Evolutionary conservation across 2,888 invertebrate genomes (phyloP).

Genomic region (Polydrusus cervinus): DNA sequence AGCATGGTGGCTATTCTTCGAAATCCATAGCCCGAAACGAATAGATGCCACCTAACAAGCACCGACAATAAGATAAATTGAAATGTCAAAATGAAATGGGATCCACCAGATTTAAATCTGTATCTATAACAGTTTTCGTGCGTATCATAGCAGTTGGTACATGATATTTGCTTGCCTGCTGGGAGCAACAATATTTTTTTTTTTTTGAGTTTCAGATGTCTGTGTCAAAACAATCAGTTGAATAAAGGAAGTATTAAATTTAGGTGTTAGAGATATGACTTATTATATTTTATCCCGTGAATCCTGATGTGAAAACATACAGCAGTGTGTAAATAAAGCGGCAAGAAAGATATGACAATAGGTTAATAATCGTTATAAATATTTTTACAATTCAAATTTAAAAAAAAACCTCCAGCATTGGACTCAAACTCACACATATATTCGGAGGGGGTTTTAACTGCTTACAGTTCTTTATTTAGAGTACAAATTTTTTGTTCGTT

Average conservation of each 20-base stretch:
- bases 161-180: constrained; percentile 2
- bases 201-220: neutral
- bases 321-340: too few species aligned
- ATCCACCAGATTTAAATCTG: constrained; percentile 38
- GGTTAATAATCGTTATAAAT: too few species aligned
- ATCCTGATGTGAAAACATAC: too few species aligned
- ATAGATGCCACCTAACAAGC: constrained; percentile 42
- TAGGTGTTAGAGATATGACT: too few species aligned
- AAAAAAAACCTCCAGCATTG: too few species aligned
- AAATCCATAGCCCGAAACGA: constrained; percentile 32
- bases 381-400: too few species aligned
- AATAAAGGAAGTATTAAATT: neutral
- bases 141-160: constrained; percentile 11
- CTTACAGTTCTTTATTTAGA: too few species aligned
- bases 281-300: too few species aligned
- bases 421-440: too few species aligned
- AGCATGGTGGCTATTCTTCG: neutral
- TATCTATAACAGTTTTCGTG: constrained; percentile 30
- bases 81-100: constrained; percentile 45
- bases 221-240: neutral
- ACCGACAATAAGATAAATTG: constrained; percentile 40
- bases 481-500: too few species aligned
- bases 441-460: too few species aligned
- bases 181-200: neutral
- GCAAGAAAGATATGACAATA: too few species aligned